These are phyloP conservation scores for Notechis scutatus DNA, from an alignment of 2,113 vertebrate species.

Conservation along the genomic window DNA sequence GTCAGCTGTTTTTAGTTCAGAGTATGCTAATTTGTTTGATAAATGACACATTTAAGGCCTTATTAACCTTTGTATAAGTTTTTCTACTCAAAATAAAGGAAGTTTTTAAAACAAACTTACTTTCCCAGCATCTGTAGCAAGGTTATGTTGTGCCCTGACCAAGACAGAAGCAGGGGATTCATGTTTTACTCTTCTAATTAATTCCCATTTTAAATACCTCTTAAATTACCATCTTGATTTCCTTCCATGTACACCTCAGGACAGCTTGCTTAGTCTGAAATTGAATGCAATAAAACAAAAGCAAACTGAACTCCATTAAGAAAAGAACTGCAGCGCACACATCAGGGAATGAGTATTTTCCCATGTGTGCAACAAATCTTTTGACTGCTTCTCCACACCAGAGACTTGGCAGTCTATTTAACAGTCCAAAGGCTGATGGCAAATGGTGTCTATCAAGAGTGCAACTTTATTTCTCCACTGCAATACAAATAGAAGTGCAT, in stretches of 20 bases:
- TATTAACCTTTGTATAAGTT: conserved; percentile 19
- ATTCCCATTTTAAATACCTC: conserved; percentile 6
- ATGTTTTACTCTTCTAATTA: background rate
- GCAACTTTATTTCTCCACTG: background rate
- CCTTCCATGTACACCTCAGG: background rate
- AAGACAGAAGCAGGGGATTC: conserved; percentile 2
- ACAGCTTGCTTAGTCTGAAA: conserved; percentile 17
- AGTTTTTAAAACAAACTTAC: background rate
- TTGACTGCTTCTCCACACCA: background rate
- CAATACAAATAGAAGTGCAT: background rate
- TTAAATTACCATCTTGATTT: conserved; percentile 19
- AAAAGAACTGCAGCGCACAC: background rate
- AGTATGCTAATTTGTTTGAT: conserved; percentile 24
- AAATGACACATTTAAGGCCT: background rate
- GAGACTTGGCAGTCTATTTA: background rate
- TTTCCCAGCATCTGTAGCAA: conserved; percentile 7
- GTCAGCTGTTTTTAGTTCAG: background rate
- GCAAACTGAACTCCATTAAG: background rate
- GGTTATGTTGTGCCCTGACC: background rate
- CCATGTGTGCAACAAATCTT: background rate
- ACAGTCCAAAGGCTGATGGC: background rate
- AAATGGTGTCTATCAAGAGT: background rate
- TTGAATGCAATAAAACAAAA: conserved; percentile 30
- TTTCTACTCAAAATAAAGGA: conserved; percentile 26
- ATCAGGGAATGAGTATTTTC: conserved; percentile 22